phyloP scores from a whole-genome alignment of 2,113 vertebrate genomes.

The Deroptyus accipitrinus region DNA sequence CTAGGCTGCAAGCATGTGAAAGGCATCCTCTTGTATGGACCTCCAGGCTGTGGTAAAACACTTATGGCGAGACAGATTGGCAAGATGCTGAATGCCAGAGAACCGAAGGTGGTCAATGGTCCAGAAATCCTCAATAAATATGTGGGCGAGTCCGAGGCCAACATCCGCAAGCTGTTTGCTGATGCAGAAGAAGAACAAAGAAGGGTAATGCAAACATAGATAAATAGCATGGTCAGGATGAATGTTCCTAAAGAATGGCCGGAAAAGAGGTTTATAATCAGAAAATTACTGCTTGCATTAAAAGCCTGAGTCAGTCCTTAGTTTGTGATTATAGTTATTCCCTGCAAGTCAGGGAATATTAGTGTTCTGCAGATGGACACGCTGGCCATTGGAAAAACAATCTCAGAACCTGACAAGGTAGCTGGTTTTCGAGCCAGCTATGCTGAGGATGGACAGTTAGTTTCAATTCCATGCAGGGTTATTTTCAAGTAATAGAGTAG shows the following conservation, averaged over 20 bases:
- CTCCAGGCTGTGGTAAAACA: conserved; percentile 95
- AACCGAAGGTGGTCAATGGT: conserved; percentile 96
- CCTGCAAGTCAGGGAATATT: neutral
- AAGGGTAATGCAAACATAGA: conserved; percentile 77
- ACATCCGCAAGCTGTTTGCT: conserved; percentile 96
- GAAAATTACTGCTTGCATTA: neutral
- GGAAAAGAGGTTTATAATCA: neutral
- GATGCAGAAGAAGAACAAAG: conserved; percentile 97
- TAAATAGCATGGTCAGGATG: neutral
- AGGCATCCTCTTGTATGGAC: conserved; percentile 93
- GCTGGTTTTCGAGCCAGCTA: neutral
- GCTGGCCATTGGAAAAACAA: rapidly evolving
- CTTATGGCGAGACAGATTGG: conserved; percentile 98
- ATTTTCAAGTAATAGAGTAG: neutral
- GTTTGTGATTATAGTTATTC: neutral
- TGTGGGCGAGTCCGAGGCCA: conserved; percentile 95
- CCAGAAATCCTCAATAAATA: conserved; percentile 98
- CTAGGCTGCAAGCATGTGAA: conserved; percentile 97
- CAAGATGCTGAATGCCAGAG: conserved; percentile 96
- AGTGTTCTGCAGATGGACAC: neutral
- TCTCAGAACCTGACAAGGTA: neutral
- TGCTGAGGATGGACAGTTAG: neutral
- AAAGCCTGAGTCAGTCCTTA: neutral
- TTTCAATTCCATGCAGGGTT: neutral
- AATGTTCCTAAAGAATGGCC: neutral